These are phyloP conservation scores for Drosophila mayri DNA, from an alignment of 1,140 invertebrate genomes.

Conservation along the genomic window DNA sequence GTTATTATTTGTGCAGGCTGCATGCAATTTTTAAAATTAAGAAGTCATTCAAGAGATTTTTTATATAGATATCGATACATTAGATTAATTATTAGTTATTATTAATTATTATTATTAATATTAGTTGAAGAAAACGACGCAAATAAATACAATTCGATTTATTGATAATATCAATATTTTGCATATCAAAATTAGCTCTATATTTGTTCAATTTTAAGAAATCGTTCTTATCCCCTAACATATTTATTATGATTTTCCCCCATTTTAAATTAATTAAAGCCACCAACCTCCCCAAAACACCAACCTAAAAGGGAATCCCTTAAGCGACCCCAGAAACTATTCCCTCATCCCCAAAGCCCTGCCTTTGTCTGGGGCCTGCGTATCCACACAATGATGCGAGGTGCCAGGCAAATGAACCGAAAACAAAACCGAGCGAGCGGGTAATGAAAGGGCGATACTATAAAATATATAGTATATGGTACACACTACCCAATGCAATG, in stretches of 20 bases:
- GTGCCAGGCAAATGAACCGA: conserved; percentile 20
- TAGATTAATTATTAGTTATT: too few species aligned
- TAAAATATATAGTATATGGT: conserved; percentile 8
- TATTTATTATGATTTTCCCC: background rate
- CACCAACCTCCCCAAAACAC: too few species aligned
- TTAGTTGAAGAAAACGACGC: too few species aligned
- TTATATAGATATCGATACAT: too few species aligned
- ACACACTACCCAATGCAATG: conserved; percentile 21
- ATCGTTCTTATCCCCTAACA: background rate
- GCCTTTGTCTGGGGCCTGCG: conserved; percentile 40
- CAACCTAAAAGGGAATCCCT: background rate
- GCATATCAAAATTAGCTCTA: background rate
- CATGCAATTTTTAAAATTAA: too few species aligned
- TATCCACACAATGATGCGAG: conserved; percentile 44
- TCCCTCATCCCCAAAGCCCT: conserved; percentile 5
- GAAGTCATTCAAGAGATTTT: too few species aligned
- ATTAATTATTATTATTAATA: background rate
- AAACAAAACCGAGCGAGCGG: conserved; percentile 36
- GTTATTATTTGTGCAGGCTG: background rate
- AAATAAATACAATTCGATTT: too few species aligned
- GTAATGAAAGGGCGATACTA: conserved; percentile 39
- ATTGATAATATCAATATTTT: too few species aligned
- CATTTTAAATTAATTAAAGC: background rate
- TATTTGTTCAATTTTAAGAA: accelerated
- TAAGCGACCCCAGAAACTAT: conserved; percentile 4